A percentile compares a stretch with the other conserved stretches of the same genome.
phyloP scores from a whole-genome alignment of 2,113 vertebrate species.

The Gambusia affinis region DNA sequence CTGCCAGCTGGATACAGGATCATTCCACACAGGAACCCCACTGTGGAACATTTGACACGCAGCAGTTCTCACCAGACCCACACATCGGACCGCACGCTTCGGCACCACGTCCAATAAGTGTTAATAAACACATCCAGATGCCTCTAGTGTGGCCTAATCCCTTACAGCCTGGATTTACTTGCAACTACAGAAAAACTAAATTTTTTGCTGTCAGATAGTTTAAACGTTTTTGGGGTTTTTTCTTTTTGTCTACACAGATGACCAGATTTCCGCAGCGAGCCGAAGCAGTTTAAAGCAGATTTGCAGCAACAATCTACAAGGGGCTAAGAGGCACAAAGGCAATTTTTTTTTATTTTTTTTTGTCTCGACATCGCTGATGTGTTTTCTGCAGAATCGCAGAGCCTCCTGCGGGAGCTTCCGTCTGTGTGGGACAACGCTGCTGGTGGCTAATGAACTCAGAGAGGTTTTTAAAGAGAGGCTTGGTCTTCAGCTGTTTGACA shows the following conservation, averaged over 20 bases:
- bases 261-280: too few relatives aligned
- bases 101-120: neutral
- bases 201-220: too few relatives aligned
- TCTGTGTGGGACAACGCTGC: neutral
- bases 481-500: neutral
- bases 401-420: neutral
- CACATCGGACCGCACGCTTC: neutral
- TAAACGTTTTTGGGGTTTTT: too few relatives aligned
- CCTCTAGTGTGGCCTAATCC: neutral
- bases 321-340: too few relatives aligned
- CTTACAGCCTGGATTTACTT: neutral
- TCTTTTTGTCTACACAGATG: too few relatives aligned
- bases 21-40: neutral
- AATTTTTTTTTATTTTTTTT: neutral
- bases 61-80: neutral
- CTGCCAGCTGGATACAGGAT: neutral
- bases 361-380: neutral
- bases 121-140: neutral
- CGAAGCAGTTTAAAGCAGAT: neutral
- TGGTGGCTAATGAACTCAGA: neutral
- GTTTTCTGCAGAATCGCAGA: neutral
- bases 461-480: neutral
- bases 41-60: neutral
- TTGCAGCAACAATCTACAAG: neutral
- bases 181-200: neutral